These are phyloP conservation scores for Notoglanidium macrostoma DNA, from an alignment of 2,797 vertebrate species.

Conservation along the genomic window DNA sequence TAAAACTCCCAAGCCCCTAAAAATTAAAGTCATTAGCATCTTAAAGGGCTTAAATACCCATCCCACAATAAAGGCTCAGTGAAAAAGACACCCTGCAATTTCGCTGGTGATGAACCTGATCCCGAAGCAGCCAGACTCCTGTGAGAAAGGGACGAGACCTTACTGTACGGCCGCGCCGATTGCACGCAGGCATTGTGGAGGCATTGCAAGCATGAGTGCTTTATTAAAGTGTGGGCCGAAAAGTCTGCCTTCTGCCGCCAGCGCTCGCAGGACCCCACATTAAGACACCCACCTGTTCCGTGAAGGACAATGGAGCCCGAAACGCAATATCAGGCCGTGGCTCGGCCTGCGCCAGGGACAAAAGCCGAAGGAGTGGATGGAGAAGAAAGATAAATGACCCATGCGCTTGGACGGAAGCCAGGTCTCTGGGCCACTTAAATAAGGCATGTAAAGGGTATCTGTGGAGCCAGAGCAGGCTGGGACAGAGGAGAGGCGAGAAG, in stretches of 20 bases:
- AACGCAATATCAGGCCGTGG: constrained; percentile 76
- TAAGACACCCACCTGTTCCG: constrained; percentile 86
- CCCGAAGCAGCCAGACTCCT: constrained; percentile 67
- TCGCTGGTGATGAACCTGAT: constrained; percentile 72
- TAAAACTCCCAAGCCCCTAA: constrained; percentile 66
- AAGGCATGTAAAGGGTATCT: constrained; percentile 70
- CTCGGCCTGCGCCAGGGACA: constrained; percentile 69
- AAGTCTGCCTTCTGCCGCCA: constrained; percentile 64
- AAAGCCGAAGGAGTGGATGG: constrained; percentile 71
- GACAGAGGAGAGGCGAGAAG: constrained; percentile 61
- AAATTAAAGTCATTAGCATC: constrained; percentile 78
- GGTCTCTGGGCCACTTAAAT: constrained; percentile 69
- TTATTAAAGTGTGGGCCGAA: constrained; percentile 73
- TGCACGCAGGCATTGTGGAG: constrained; percentile 68
- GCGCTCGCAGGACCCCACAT: constrained; percentile 74
- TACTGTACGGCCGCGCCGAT: constrained; percentile 71
- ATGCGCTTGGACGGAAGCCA: constrained; percentile 70
- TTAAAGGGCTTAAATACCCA: constrained; percentile 74
- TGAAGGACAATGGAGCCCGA: constrained; percentile 77
- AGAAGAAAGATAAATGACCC: constrained; percentile 76
- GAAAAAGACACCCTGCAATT: constrained; percentile 71
- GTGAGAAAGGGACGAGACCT: constrained; percentile 69
- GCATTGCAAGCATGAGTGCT: constrained; percentile 79
- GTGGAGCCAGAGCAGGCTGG: constrained; percentile 40
- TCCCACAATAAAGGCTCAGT: constrained; percentile 67